Base-by-base conservation (phyloP, 2,113 vertebrate species). In the Ciconia boyciana region DNA sequence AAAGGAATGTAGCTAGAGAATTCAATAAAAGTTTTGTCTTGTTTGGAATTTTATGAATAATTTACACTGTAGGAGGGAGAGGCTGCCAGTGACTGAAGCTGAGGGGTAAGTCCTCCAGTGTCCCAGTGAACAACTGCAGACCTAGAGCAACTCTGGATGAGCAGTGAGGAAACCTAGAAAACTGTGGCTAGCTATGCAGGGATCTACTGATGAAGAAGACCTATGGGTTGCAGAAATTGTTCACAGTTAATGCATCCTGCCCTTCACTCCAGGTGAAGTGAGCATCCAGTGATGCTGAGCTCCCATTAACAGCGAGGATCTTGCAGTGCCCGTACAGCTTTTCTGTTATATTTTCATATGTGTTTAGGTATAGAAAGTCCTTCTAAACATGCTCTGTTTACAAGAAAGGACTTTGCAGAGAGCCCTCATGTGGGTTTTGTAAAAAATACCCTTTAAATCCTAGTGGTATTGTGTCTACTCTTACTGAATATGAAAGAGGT, bases 291-390 rank as follows among this genome's bases (percentile, higher is more conserved):
- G 10, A 17, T 55, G 13, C 61, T 79, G 65, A 71, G 51, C 44
- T 74, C 39, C 32, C 1, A 0, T 18, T 43, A 48, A 34, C 43
- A n/a, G 39, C 0, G 1, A 77, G 29, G 70, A 65, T 8, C n/a
- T 54, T 77, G 19, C 54, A 83, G 55, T 4, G 12, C 32, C 51
- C 20, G 46, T 13, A 7, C 20, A 88, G 36, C 51, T 46, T 58
- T 70, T 74, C 76, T 68, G 7, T 62, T 48, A 3, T 9, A 54
- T 57, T 90, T 83, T 66, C 3, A 1, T 52, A 36, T 1, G 10
- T 29, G 11, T 83, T 88, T 39, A 69, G 52, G 39, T 57, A 31
- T 29, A 90, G 58, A 54, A 92, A 65, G 26, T 57, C 41, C 36
- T 75, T 65, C 34, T 69, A 72, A 85, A 62, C 13, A 7, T n/a